Evolutionary conservation across 2,888 invertebrate species (phyloP).

Genomic region (Oegoconia quadripuncta): DNA sequence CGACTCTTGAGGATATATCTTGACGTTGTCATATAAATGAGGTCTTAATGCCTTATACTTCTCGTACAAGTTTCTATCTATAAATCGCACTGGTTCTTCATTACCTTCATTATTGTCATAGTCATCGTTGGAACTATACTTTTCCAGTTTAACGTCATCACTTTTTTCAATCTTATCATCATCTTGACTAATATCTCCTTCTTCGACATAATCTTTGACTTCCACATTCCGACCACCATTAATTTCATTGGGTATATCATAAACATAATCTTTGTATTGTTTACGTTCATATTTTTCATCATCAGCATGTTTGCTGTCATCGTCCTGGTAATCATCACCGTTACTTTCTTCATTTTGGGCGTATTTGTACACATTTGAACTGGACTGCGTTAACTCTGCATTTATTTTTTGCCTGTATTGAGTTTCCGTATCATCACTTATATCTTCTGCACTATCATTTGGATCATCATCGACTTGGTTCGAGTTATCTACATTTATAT

Average conservation of each 20-base stretch:
- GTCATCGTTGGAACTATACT: constrained; percentile 21
- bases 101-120: constrained; percentile 20
- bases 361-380: constrained; percentile 46
- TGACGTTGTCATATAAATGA: constrained; percentile 36
- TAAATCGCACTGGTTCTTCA: constrained; percentile 15
- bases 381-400: constrained; percentile 43
- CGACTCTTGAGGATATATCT: constrained; percentile 40
- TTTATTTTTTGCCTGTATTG: constrained; percentile 27
- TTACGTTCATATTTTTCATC: constrained; percentile 15
- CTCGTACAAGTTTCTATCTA: constrained; percentile 33
- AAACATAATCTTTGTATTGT: constrained; percentile 13
- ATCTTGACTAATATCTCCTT: constrained; percentile 22
- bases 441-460: constrained; percentile 37
- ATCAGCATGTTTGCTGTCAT: constrained; percentile 19
- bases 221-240: constrained; percentile 16
- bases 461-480: constrained; percentile 31
- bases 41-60: constrained; percentile 41
- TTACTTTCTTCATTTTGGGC: constrained; percentile 32
- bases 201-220: constrained; percentile 25
- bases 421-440: constrained; percentile 22
- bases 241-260: constrained; percentile 15
- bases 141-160: constrained; percentile 14
- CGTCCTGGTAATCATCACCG: constrained; percentile 18
- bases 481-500: constrained; percentile 1
- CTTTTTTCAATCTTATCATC: constrained; percentile 23